phyloP scores from a whole-genome alignment of 2,113 vertebrate species.

The Chloroceryle aenea region DNA sequence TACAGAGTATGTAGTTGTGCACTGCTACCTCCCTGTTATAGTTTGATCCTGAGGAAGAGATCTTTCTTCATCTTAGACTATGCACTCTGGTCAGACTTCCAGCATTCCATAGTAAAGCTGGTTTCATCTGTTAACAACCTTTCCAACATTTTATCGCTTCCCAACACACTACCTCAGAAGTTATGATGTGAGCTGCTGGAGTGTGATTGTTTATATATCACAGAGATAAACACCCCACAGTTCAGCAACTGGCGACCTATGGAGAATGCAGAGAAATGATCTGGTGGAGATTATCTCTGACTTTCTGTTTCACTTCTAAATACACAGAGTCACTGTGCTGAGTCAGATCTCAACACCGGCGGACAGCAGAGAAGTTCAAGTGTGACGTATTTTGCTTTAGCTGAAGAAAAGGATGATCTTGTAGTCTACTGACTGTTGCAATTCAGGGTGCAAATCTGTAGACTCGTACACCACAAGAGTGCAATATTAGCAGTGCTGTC shows the following conservation, averaged over 20 bases:
- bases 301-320: neutral
- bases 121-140: neutral
- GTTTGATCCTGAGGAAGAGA: neutral
- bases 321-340: neutral
- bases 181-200: neutral
- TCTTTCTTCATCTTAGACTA: neutral
- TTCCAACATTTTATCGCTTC: neutral
- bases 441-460: neutral
- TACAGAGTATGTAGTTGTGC: rapidly evolving
- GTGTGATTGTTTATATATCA: neutral
- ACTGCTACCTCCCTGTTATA: neutral
- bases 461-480: neutral
- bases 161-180: neutral
- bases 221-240: neutral
- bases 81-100: neutral
- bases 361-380: neutral
- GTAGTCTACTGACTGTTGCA: neutral
- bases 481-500: neutral
- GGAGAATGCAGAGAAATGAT: neutral
- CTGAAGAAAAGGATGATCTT: neutral
- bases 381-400: neutral
- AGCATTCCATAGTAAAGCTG: neutral
- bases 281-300: neutral
- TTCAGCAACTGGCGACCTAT: neutral
- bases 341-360: neutral